These are phyloP conservation scores for Moxostoma hubbsi DNA, from an alignment of 2,797 vertebrate species.

Conservation along the genomic window DNA sequence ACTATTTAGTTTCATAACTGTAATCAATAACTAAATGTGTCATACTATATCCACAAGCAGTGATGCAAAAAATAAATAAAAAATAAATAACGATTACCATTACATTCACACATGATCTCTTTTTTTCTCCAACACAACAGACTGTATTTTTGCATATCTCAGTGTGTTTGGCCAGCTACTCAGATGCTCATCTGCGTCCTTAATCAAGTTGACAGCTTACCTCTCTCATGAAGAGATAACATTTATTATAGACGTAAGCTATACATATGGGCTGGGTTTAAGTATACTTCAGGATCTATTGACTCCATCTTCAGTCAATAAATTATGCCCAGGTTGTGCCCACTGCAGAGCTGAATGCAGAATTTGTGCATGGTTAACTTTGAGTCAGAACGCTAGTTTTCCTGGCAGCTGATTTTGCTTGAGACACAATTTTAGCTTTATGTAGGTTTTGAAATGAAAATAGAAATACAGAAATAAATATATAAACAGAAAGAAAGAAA, in stretches of 20 bases:
- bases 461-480: no score
- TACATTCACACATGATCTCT: constrained; percentile 61
- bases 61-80: constrained; percentile 22
- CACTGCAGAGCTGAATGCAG: constrained; percentile 66
- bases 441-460: no score
- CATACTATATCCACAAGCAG: constrained; percentile 16
- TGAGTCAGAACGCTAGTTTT: constrained; percentile 8
- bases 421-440: no score
- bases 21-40: not conserved
- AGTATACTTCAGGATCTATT: constrained; percentile 82
- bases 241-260: constrained; percentile 84
- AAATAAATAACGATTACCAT: constrained; percentile 66
- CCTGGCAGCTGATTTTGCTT: not conserved
- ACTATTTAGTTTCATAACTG: not conserved
- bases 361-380: constrained; percentile 41
- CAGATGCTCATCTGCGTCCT: constrained; percentile 85
- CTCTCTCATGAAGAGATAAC: constrained; percentile 83
- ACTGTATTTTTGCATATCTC: constrained; percentile 84
- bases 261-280: constrained; percentile 81
- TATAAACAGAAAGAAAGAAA: not conserved
- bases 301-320: constrained; percentile 81
- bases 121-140: constrained; percentile 58
- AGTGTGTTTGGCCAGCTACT: constrained; percentile 81
- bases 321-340: constrained; percentile 69
- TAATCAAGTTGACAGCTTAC: constrained; percentile 87